phyloP scores from a whole-genome alignment of 2,113 vertebrate species.

The Trogon melanurus region DNA sequence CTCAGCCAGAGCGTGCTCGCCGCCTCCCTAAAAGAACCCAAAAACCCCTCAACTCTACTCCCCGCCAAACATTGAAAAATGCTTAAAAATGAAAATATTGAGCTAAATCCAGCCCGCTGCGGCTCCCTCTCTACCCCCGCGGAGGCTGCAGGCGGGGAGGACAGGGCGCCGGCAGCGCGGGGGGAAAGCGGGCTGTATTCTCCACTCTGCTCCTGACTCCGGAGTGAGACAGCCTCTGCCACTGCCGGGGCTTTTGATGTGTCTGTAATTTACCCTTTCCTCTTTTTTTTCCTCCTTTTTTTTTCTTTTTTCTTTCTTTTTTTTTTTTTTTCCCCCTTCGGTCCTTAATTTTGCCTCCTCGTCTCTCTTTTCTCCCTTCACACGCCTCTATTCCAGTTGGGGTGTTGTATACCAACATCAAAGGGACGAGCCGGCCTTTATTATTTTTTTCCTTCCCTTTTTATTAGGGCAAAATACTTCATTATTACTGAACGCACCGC shows the following conservation, averaged over 20 bases:
- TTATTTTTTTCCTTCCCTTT: background rate
- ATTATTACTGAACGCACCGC: slow-evolving; percentile 6
- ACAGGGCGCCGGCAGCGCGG: background rate
- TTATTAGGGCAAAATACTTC: slow-evolving; percentile 36
- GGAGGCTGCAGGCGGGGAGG: background rate
- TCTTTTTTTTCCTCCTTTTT: background rate
- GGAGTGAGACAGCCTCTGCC: background rate
- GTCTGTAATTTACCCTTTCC: background rate
- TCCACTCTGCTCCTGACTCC: background rate
- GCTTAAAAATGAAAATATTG: fast-evolving
- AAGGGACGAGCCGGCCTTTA: background rate
- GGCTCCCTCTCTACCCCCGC: background rate
- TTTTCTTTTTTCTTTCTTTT: too few species aligned
- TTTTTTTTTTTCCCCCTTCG: background rate
- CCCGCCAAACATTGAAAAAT: background rate
- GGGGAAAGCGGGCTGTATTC: background rate
- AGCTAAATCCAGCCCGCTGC: background rate
- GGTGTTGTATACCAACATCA: slow-evolving; percentile 48
- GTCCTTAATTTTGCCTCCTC: background rate
- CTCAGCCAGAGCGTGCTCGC: background rate
- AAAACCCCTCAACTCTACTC: background rate
- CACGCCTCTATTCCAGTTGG: background rate
- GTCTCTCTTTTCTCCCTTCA: slow-evolving; percentile 16
- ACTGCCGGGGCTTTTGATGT: background rate
- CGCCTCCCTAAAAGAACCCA: fast-evolving